Evolutionary conservation across 2,797 vertebrate genomes (phyloP).

Genomic region (Decapterus maruadsi): DNA sequence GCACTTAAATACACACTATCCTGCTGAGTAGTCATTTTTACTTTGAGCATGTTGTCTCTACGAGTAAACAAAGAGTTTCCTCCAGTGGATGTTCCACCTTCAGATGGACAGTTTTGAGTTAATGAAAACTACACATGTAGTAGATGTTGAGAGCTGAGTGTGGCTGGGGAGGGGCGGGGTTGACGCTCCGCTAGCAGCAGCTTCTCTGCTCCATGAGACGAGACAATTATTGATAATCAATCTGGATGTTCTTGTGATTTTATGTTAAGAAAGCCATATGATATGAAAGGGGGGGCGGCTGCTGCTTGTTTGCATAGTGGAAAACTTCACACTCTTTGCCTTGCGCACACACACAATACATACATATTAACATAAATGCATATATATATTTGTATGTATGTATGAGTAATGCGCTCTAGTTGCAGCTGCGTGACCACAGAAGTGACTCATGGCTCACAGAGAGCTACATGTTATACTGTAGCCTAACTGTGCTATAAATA

Average conservation of each 20-base stretch:
- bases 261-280: constrained; percentile 47
- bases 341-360: constrained; percentile 9
- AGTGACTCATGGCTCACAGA: constrained; percentile 29
- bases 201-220: constrained; percentile 2
- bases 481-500: constrained; percentile 1
- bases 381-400: background rate
- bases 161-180: too few species aligned
- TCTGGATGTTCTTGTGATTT: background rate
- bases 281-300: background rate
- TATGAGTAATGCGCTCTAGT: constrained; percentile 25
- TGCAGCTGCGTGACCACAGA: constrained; percentile 7
- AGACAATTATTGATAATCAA: background rate
- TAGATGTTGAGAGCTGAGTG: constrained; percentile 4
- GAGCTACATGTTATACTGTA: constrained; percentile 29
- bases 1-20: constrained; percentile 6
- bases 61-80: background rate
- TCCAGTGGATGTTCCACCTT: background rate
- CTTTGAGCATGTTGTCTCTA: background rate
- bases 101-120: background rate
- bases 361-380: background rate
- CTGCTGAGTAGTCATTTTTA: constrained; percentile 9
- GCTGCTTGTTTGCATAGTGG: constrained; percentile 2
- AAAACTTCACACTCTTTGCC: constrained; percentile 55
- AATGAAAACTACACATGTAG: background rate
- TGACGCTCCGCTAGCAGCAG: background rate